These are phyloP conservation scores for Lasiurus borealis DNA, from an alignment of 2,113 vertebrate species.

Conservation along the genomic window DNA sequence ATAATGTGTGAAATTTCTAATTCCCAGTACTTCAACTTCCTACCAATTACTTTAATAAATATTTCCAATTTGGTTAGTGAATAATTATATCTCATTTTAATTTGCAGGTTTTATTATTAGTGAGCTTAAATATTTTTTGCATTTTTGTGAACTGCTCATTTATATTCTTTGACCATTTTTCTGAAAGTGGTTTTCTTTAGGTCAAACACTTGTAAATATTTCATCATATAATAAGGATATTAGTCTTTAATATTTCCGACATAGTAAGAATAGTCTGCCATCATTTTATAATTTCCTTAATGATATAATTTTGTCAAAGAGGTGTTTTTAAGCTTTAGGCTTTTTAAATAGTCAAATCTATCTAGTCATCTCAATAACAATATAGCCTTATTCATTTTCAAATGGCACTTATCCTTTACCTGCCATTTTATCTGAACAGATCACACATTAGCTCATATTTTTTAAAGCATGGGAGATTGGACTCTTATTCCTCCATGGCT, in stretches of 20 bases:
- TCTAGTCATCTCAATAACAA: not conserved
- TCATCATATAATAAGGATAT: not conserved
- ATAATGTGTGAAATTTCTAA: not conserved
- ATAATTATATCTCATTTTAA: not conserved
- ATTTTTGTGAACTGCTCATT: not conserved
- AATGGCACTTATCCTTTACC: not conserved
- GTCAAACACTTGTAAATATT: not conserved
- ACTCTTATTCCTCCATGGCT: not conserved
- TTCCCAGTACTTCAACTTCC: not conserved
- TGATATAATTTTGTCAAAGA: not conserved
- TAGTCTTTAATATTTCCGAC: not conserved
- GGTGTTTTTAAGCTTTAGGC: not conserved
- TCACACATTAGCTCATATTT: not conserved
- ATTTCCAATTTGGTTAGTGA: not conserved
- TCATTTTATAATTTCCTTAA: not conserved
- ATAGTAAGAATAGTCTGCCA: constrained; percentile 4
- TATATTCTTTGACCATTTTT: not conserved
- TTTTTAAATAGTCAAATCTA: not conserved
- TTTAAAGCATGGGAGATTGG: not conserved
- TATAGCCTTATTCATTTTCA: constrained; percentile 15
- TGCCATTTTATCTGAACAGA: not conserved
- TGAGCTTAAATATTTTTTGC: not conserved
- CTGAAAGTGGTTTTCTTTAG: not conserved
- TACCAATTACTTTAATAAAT: not conserved
- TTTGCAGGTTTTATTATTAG: not conserved